Evolutionary conservation across 2,113 vertebrate genomes (phyloP), one percentile per base, ranked within the genome.

Genomic region (Coptodon rendalli): DNA sequence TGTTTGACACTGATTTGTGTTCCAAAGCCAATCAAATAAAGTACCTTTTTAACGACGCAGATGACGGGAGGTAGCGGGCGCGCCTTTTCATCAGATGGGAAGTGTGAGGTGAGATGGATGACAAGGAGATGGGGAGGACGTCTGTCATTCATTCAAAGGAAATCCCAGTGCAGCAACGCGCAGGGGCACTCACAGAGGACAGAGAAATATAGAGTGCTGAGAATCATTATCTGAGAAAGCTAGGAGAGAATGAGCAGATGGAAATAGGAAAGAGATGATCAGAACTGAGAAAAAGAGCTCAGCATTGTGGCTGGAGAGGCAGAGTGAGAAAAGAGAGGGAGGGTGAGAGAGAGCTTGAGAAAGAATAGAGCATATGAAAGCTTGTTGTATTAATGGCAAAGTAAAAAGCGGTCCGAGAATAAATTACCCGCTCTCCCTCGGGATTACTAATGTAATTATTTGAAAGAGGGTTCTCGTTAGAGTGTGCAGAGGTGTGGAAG

Each of bases 401-500:
- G 93, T 89, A 91, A 94, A 93, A 95, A 93, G 82, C 78, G 7
- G 71, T 84, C 81, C 13, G 54, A 53, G 91, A 96, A 96, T 95
- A 96, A 94, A 96, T 96, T 91, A 94, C 87, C 80, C 81, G 14
- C 66, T 85, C 88, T 94, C 95, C 94, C 87, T 68, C 11, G 87
- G 94, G 95, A 96, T 96, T 95, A 95, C 94, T 95, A 89, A 94
- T 95, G 96, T 96, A 94, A 96, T 96, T 96, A 97, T 96, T 95
- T 93, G 95, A 96, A 95, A 45, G 84, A 92, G 89, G 90, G 83
- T 94, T 93, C 87, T 95, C 91, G 93, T 96, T 93, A 94, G 88
- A 92, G 91, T 94, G 94, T 90, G 87, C 89, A 92, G 93, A 93
- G 87, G 89, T 89, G 94, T 91, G 88, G 81, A 93, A 94, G 88